Conservation (phyloP, 2,797 vertebrate species). For the Siniperca obscura region DNA sequence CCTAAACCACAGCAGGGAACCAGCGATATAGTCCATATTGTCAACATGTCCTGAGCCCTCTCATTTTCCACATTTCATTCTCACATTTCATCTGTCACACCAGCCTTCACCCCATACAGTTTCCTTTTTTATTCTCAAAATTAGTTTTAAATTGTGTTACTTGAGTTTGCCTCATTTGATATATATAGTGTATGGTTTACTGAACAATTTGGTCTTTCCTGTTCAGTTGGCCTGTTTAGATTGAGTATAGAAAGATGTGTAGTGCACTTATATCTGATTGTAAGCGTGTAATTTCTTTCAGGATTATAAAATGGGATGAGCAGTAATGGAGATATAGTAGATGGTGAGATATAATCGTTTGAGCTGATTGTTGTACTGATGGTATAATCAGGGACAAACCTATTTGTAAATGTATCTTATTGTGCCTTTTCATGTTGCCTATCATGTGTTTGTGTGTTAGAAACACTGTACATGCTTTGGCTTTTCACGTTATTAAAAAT, state of each 20-base stretch:
- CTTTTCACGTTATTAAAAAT: conserved; percentile 69
- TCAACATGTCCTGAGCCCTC: neutral
- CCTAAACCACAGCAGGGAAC: conserved; percentile 4
- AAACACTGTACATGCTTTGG: conserved; percentile 75
- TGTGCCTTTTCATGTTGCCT: conserved; percentile 20
- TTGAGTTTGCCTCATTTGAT: conserved; percentile 55
- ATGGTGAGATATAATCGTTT: conserved; percentile 34
- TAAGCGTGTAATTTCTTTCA: conserved; percentile 48
- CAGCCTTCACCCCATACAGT: conserved; percentile 15
- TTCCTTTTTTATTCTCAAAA: conserved; percentile 27
- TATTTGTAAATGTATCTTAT: conserved; percentile 54
- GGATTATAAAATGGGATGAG: conserved; percentile 30
- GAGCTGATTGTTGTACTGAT: conserved; percentile 35
- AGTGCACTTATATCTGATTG: conserved; percentile 42
- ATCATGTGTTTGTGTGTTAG: conserved; percentile 62
- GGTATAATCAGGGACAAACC: conserved; percentile 34
- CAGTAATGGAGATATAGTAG: conserved; percentile 4
- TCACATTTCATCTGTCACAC: conserved; percentile 1
- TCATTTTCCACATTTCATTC: conserved; percentile 6
- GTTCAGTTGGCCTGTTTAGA: conserved; percentile 41
- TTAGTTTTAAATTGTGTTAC: conserved; percentile 50
- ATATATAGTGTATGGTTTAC: conserved; percentile 46
- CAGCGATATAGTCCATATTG: neutral
- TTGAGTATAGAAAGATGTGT: conserved; percentile 41
- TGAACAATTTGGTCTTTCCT: conserved; percentile 36